Base-by-base conservation (phyloP, 1,140 invertebrate genomes). In the Lerema accius region DNA sequence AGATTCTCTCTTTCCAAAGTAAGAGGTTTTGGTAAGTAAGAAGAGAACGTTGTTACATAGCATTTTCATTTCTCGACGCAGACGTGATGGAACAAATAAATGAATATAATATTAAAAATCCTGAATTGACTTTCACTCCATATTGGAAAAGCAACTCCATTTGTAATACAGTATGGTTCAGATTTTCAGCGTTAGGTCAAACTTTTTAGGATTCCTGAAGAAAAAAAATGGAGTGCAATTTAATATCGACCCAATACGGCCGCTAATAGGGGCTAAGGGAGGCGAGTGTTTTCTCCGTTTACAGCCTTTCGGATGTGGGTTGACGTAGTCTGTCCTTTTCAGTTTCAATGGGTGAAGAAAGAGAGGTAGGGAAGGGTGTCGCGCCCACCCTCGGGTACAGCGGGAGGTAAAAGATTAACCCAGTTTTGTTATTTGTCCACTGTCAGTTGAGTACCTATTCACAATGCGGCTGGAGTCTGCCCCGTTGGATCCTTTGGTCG, bases 381-480 rank as follows among this genome's bases (percentile, higher is more conserved):
- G 64, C 83, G 78, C 84, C 51, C 72, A 77, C 79, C 85, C 75
- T 81, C 73, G 40, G 63, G 55, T 69, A 51, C 74, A 42, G 68
- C 79, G 87, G 87, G 86, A 80, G 87, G 86, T 81, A 82, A 89
- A 87, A 90, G 87, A 89, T 90, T 90, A 90, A 90, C 87, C 87
- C 81, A 90, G 87, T 90, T 89, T 86, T 89, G 87, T 87, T 90
- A 90, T 90, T 90, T 90, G 87, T 90, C 87, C 86, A 90, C 84
- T 89, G 84, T 87, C 86, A 90, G 84, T 83, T 76, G 84, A 89
- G 87, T 90, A 86, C 86, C 82, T 86, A 86, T 88, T 87, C 86
- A 90, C 84, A 86, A 86, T 87, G 85, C 80, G 81, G 80, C 78
- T 67, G 73, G 76, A 84, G 85, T 86, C 83, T 87, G 78, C 67